phyloP scores from a whole-genome alignment of 2,797 vertebrate genomes.

The Loris lydekkerianus region DNA sequence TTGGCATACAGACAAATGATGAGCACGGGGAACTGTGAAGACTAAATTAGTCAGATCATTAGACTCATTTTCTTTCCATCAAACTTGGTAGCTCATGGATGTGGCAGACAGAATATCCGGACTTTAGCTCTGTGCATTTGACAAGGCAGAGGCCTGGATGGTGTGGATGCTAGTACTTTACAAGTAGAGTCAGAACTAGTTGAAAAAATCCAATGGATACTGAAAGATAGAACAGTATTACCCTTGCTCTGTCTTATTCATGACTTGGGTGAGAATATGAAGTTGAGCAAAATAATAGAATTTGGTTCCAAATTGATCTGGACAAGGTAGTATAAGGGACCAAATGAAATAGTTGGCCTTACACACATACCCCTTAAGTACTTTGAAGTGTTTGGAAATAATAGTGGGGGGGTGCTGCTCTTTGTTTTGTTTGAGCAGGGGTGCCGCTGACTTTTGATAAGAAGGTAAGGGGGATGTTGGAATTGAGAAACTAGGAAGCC shows the following conservation, averaged over 20 bases:
- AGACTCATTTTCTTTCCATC: background rate
- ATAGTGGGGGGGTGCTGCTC: background rate
- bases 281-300: constrained; percentile 47
- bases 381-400: background rate
- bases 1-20: background rate
- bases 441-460: constrained; percentile 43
- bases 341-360: background rate
- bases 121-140: constrained; percentile 28
- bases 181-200: constrained; percentile 9
- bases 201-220: background rate
- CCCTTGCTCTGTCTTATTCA: constrained; percentile 5
- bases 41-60: background rate
- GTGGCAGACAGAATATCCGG: background rate
- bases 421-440: constrained; percentile 28
- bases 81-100: background rate
- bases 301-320: background rate
- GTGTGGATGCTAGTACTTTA: background rate
- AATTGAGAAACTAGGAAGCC: constrained; percentile 30
- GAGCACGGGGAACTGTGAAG: background rate
- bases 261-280: constrained; percentile 58
- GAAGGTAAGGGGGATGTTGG: background rate
- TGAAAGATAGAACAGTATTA: background rate
- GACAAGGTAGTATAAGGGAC: background rate
- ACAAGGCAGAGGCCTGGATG: background rate
- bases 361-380: background rate